Evolutionary conservation across 2,888 invertebrate species (phyloP), one percentile per base, ranked within the genome.

Genomic region (Theretra japonica): DNA sequence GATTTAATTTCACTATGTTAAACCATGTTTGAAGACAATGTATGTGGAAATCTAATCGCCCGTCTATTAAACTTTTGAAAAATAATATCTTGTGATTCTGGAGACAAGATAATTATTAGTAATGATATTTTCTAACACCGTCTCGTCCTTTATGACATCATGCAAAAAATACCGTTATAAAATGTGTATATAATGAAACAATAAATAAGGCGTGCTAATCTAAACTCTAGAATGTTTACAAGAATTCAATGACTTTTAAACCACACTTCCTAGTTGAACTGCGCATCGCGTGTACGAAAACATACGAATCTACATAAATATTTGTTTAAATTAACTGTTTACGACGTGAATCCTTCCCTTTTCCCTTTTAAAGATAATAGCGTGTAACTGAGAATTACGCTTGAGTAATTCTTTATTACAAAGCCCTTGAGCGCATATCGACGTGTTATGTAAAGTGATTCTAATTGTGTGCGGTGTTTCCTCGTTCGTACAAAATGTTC

Each of bases 401-500:
- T 41, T 65, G 23, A 65, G 65, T 65, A 48, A 65, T 23, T 65
- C 65, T 48, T 65, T 65, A 65, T 23, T 48, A 65, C 65, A 65
- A 65, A 48, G 65, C 65, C 65, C 65, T 65, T 65, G 76, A 79
- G 75, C 72, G 62, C 75, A 72, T 65, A 57, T 70, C 65, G 57
- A 59, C 33, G 72, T 68, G 68, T 62, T 72, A 73, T 73, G 73
- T 48, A 77, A 73, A 71, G 60, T 60, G 23, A 65, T 65, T 41
- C 41, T 53, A 25, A 68, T 21, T 58, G 41, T 59, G 68, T 70
- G 73, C 70, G 19, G 50, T 74, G 78, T 82, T 82, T 81, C 78
- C 76, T 77, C 70, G 56, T 74, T 70, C 62, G 69, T 73, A 73
- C 73, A 73, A 77, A 80, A 65, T 41, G 33, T 48, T 41, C 21